Base-by-base conservation (phyloP, 1,140 invertebrate species). In the Drosophila kanapiae region DNA sequence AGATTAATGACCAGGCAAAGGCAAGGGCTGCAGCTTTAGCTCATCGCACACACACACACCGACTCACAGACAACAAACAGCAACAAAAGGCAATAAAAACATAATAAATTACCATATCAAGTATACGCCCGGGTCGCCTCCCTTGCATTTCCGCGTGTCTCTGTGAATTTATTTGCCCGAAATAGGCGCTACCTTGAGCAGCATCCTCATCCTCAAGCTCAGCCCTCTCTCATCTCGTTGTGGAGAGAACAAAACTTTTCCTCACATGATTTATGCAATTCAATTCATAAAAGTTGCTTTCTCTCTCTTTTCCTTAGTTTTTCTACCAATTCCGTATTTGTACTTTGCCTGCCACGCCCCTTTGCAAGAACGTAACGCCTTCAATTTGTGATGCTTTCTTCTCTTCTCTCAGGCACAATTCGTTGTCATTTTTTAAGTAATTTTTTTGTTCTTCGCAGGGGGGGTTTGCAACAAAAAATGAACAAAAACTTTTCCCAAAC, bases 61-160 rank as follows among this genome's bases (percentile, higher is more conserved):
- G n/a, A n/a, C n/a, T n/a, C n/a, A 49, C 27, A n/a, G 14, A n/a
- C 23, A 51, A 69, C 16, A 14, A 33, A 53, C 31, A 54, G 6
- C 51, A 90, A 82, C 82, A 82, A 90, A 87, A 79, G 78, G 82
- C 85, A 80, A 90, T 91, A 91, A 91, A 91, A 91, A 90, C 85
- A 85, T 91, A 91, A 91, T 91, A 91, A 91, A 91, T 91, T 91
- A 91, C 90, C 90, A 91, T 91, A 91, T 91, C 91, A 91, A 91
- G 80, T 91, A 90, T 90, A 91, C 78, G 69, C 53, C 45, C 42
- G 23, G 51, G 45, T 18, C 13, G 16, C 27, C 42, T 23, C 11
- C 18, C 49, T 31, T 80, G 80, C 78, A 85, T 91, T 84, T 85
- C 81, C 84, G 54, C 68, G 71, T 79, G 71, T 82, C 75, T 54